These are phyloP conservation scores for Hermaeophaga mercurialis DNA, from an alignment of 2,888 invertebrate genomes.

Conservation along the genomic window DNA sequence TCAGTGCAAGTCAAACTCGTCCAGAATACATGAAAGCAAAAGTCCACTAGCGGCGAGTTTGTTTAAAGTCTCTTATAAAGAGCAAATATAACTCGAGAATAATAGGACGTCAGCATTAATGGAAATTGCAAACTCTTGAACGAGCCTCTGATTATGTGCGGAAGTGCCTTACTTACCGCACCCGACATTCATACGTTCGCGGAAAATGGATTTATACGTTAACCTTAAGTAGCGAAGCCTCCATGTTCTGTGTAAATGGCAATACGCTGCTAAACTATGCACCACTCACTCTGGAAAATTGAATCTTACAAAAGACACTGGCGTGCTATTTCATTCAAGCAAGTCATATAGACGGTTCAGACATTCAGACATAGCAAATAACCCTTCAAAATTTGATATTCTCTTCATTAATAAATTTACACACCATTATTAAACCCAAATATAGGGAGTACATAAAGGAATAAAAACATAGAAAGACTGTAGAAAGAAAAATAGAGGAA, in stretches of 20 bases:
- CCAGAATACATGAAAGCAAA: constrained; percentile 17
- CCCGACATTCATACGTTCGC: constrained; percentile 24
- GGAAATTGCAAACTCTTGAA: constrained; percentile 32
- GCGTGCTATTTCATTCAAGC: no score
- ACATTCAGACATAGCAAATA: no score
- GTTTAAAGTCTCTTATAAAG: constrained; percentile 29
- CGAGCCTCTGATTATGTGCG: constrained; percentile 28
- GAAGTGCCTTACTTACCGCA: constrained; percentile 29
- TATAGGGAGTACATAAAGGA: no score
- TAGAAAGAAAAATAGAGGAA: no score
- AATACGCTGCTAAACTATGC: constrained; percentile 4
- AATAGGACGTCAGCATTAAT: constrained; percentile 33
- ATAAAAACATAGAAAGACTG: no score
- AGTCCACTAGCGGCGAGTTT: constrained; percentile 16
- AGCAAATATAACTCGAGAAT: constrained; percentile 30
- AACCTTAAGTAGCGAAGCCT: constrained; percentile 22
- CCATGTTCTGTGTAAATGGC: constrained; percentile 6
- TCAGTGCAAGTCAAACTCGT: constrained; percentile 14
- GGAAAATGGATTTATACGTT: constrained; percentile 31
- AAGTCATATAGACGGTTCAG: no score
- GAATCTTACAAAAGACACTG: neutral
- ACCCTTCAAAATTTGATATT: no score
- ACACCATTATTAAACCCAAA: no score
- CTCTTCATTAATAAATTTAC: no score
- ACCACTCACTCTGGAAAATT: neutral